Base-by-base conservation (phyloP, 2,888 invertebrate genomes). In the Xestia xanthographa region DNA sequence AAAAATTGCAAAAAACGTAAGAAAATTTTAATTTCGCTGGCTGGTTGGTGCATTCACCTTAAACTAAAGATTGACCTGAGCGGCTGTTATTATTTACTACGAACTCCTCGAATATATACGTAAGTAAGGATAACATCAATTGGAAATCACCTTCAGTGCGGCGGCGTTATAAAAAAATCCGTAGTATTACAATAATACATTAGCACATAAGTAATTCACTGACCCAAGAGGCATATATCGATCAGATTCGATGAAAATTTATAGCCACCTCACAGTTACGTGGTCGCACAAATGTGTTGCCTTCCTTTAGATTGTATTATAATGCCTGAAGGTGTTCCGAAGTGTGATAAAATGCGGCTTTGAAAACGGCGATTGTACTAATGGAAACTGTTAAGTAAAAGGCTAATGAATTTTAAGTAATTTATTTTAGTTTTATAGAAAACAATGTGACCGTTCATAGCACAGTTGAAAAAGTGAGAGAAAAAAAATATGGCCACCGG, bases 301-400 rank as follows among this genome's bases (percentile, higher is more conserved):
- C 50, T 73, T 82, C 73, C 72, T 75, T 81, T 80, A 80, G 69
- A 77, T 85, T 86, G 79, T 84, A 79, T 79, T 84, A 77, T 76
- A 48, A 74, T 75, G 69, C 79, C 75, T 75, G 43, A 43, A 83
- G 73, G 79, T 83, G 72, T 75, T 78, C 74, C 53, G 66, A 74
- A 71, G 71, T 48, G 29, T 70, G 26, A 85, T 77, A 66, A 62
- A 83, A 76, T 66, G 63, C 14, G 68, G 78, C 74, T 78, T 76
- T 75, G 38, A 79, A 84, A 83, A 56, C 48, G 5, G 26, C 71
- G 75, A 71, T 75, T 65, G 63, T 67, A 29, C 38, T 71, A 75
- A 75, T 72, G 77, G 70, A 77, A 73, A 72, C n/a, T 76, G 60
- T 34, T 34, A 34, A 34, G 4, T 34, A 34, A 34, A 34, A 34